Conservation (phyloP, 37 sponge, comb jelly and placozoan species). For the Hormiphora californensis region DNA sequence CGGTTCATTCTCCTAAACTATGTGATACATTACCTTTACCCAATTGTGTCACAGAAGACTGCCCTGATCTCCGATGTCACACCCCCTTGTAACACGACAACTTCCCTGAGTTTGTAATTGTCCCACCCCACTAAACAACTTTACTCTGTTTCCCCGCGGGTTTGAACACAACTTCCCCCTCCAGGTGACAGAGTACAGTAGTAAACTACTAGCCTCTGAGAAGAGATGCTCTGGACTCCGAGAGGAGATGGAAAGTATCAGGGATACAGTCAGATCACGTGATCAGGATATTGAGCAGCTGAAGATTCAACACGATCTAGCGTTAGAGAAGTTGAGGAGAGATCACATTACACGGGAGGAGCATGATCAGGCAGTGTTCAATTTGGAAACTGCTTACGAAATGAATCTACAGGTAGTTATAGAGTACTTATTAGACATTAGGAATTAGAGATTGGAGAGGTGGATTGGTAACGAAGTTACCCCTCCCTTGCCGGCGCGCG, state of each 20-base stretch:
- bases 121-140: no score
- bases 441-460: no score
- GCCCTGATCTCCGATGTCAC: no score
- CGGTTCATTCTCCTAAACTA: no score
- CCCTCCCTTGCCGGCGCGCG: no score
- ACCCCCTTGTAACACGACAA: no score
- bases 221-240: background rate
- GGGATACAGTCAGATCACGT: background rate
- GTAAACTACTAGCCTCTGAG: constrained; percentile 1
- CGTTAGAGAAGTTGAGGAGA: background rate
- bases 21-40: no score
- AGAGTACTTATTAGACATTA: no score
- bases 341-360: background rate
- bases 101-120: no score
- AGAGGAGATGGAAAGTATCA: background rate
- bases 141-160: no score
- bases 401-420: constrained; percentile 24
- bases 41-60: no score
- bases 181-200: constrained; percentile 22
- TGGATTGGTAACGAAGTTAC: no score
- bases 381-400: constrained; percentile 31
- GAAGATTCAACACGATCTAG: background rate
- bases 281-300: constrained; percentile 30
- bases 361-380: constrained; percentile 20
- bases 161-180: background rate